Evolutionary conservation across 2,888 invertebrate species (phyloP).

Genomic region (Chloromyia formosa): DNA sequence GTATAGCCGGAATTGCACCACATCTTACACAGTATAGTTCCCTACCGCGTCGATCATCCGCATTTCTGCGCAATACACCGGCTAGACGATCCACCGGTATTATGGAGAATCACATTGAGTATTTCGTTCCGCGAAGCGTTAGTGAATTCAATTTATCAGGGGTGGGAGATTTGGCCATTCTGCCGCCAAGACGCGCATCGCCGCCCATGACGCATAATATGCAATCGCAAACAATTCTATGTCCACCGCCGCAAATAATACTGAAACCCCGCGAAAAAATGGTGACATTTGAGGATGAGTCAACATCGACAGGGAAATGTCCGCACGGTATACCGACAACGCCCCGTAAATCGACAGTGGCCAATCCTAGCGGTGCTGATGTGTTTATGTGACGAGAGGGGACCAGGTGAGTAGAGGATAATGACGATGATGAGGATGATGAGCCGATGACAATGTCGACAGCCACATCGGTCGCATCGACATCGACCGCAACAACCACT

Average conservation of each 20-base stretch:
- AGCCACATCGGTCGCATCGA: neutral
- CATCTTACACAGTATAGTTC: constrained; percentile 66
- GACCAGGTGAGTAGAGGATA: constrained; percentile 56
- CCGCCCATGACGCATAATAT: constrained; percentile 59
- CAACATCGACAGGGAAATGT: constrained; percentile 56
- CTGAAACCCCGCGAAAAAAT: constrained; percentile 74
- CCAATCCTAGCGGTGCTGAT: constrained; percentile 74
- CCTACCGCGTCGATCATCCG: constrained; percentile 65
- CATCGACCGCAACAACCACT: constrained; percentile 20
- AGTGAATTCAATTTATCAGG: constrained; percentile 84
- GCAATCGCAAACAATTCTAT: constrained; percentile 56
- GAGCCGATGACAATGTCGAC: constrained; percentile 53
- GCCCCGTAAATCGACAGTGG: constrained; percentile 64
- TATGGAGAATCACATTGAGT: constrained; percentile 76
- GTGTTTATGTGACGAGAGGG: constrained; percentile 81
- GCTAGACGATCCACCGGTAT: constrained; percentile 70
- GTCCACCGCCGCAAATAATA: constrained; percentile 59
- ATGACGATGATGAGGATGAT: constrained; percentile 38
- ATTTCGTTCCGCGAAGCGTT: constrained; percentile 84
- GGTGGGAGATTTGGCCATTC: constrained; percentile 68
- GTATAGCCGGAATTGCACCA: constrained; percentile 63
- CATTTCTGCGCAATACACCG: constrained; percentile 73
- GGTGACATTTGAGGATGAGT: constrained; percentile 83
- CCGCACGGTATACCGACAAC: constrained; percentile 64
- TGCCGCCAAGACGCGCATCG: constrained; percentile 63